These are phyloP conservation scores for Oenanthe oenanthe DNA, from an alignment of 2,113 vertebrate genomes.

Conservation along the genomic window DNA sequence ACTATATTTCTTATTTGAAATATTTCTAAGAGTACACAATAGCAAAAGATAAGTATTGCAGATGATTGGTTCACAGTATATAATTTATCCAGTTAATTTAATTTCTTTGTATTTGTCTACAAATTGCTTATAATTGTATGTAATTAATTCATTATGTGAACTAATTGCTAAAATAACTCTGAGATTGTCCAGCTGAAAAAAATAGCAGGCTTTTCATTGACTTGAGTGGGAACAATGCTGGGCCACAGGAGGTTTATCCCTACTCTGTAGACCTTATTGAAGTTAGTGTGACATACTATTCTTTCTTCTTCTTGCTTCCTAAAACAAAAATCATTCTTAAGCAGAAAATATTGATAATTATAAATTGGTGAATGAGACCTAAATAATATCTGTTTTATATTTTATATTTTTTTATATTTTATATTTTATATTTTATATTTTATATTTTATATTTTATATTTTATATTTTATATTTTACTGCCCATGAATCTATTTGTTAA, in stretches of 20 bases:
- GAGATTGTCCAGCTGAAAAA: background rate
- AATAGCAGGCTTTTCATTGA: background rate
- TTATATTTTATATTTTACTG: background rate
- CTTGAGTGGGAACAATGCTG: background rate
- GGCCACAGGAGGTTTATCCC: background rate
- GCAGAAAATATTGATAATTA: background rate
- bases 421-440: background rate
- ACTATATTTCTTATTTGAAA: background rate
- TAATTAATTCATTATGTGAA: conserved; percentile 25
- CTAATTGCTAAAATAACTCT: conserved; percentile 25
- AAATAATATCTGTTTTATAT: background rate
- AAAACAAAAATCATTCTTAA: background rate
- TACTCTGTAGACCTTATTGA: background rate
- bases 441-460: too few relatives aligned
- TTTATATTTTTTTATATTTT: too few relatives aligned
- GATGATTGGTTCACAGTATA: background rate
- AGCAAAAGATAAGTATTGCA: background rate
- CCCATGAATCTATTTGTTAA: background rate
- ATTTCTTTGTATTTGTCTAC: conserved; percentile 31
- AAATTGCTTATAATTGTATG: conserved; percentile 25
- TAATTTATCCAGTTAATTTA: conserved; percentile 33
- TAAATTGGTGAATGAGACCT: background rate
- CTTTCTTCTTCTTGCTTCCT: background rate
- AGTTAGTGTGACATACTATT: background rate
- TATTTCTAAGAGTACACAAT: background rate